Evolutionary conservation across 2,888 invertebrate species (phyloP).

Genomic region (Emmelina monodactyla): DNA sequence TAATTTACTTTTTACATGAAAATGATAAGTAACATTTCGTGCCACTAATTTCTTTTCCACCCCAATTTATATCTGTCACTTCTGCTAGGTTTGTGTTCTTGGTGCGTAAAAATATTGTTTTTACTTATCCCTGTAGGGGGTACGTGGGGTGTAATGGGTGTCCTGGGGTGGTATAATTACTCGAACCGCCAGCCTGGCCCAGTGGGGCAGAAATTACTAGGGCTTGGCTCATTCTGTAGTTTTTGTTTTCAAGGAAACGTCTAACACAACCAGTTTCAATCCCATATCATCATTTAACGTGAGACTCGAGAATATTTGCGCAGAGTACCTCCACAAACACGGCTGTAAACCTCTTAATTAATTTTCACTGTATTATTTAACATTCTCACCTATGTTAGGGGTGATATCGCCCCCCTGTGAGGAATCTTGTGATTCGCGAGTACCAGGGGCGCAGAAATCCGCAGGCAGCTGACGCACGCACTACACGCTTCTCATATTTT

Average conservation of each 20-base stretch:
- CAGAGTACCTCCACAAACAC: too few relatives aligned
- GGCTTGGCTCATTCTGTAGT: conserved; percentile 31
- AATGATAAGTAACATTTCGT: conserved; percentile 1
- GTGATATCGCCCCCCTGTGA: conserved; percentile 1
- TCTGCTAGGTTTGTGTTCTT: conserved; percentile 49
- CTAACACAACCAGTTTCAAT: too few relatives aligned
- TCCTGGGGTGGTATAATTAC: conserved; percentile 49
- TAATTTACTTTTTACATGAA: too few relatives aligned
- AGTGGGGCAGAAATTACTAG: conserved; percentile 43
- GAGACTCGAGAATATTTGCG: too few relatives aligned
- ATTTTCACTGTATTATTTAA: conserved; percentile 1
- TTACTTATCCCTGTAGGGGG: conserved; percentile 51
- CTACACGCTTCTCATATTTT: conserved; percentile 39
- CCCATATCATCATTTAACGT: too few relatives aligned
- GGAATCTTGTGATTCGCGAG: conserved; percentile 6
- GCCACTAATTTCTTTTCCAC: conserved; percentile 51
- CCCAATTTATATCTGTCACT: conserved; percentile 62
- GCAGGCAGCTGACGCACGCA: conserved; percentile 29
- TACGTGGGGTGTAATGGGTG: conserved; percentile 23
- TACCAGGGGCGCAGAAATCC: conserved; percentile 27
- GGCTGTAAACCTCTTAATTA: not conserved
- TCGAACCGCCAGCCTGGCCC: conserved; percentile 40
- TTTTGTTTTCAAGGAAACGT: too few relatives aligned
- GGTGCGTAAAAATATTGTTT: conserved; percentile 62
- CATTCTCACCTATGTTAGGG: not conserved